A percentile compares a stretch with the other conserved stretches of the same genome.
These are phyloP conservation scores for Arctocebus calabarensis DNA, from an alignment of 2,797 vertebrate genomes.

Conservation along the genomic window DNA sequence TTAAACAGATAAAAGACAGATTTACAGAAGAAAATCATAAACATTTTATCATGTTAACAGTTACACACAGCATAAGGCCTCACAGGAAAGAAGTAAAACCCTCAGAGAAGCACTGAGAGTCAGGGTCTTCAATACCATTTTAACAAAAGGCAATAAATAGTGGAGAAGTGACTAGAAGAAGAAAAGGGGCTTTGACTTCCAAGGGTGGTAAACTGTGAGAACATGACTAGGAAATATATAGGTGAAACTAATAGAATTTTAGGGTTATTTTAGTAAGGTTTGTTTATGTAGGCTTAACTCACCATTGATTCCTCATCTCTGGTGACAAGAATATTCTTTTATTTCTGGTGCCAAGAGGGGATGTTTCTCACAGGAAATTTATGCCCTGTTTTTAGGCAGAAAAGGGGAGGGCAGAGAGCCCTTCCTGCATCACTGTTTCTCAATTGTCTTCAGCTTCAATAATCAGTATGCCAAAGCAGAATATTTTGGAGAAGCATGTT, in stretches of 20 bases:
- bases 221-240: background rate
- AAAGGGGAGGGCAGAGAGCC: background rate
- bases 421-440: background rate
- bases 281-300: background rate
- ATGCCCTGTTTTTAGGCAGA: background rate
- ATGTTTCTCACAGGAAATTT: background rate
- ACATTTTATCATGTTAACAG: background rate
- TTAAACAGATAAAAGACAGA: constrained; percentile 5
- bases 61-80: background rate
- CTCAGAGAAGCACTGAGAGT: background rate
- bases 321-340: background rate
- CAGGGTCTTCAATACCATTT: background rate
- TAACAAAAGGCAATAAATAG: background rate
- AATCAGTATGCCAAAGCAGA: background rate
- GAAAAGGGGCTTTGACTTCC: background rate
- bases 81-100: background rate
- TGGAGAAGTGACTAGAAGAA: background rate
- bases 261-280: background rate
- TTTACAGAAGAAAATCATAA: background rate
- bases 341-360: background rate
- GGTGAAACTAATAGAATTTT: background rate
- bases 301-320: background rate
- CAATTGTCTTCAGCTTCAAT: background rate
- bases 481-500: background rate
- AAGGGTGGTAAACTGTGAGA: background rate